Percentiles rank a stretch among this genome's conserved stretches.
These are phyloP conservation scores for Caligus rogercresseyi DNA, from an alignment of 1,140 invertebrate genomes.

Conservation along the genomic window DNA sequence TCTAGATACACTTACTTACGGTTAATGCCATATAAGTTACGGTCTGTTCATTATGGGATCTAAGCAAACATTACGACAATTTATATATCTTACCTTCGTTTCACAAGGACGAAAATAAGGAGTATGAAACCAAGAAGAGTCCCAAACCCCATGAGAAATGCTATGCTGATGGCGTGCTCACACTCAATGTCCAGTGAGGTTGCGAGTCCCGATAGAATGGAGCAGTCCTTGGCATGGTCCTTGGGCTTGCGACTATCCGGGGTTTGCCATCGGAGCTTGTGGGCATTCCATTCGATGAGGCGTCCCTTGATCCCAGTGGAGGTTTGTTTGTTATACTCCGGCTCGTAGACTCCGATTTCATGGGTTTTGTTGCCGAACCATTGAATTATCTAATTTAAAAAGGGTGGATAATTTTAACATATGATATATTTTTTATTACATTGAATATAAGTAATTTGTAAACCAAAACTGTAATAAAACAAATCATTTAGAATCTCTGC, in stretches of 20 bases:
- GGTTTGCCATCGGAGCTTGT: constrained; percentile 44
- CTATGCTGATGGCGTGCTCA: constrained; percentile 47
- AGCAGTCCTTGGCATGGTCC: constrained; percentile 47
- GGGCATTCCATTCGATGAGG: constrained; percentile 28
- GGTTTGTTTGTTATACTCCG: constrained; percentile 29
- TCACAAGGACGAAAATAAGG: constrained; percentile 45
- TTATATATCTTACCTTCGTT: constrained; percentile 36
- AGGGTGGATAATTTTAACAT: not conserved
- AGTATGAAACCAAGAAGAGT: constrained; percentile 40
- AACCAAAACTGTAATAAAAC: too few relatives aligned
- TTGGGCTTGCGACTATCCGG: constrained; percentile 37
- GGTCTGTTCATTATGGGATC: too few relatives aligned
- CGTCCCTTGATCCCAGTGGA: not conserved
- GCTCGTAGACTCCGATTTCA: constrained; percentile 20
- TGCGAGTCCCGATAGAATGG: constrained; percentile 45
- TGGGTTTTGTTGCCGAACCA: constrained; percentile 29
- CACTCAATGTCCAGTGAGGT: constrained; percentile 46
- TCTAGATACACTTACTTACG: too few relatives aligned
- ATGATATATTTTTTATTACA: too few relatives aligned
- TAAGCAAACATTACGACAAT: too few relatives aligned
- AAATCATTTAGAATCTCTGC: too few relatives aligned
- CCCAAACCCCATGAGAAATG: constrained; percentile 47
- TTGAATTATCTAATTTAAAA: constrained; percentile 2
- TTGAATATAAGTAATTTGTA: too few relatives aligned
- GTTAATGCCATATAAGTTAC: too few relatives aligned